A percentile compares a stretch with the other conserved stretches of the same genome.
These are phyloP conservation scores for Apeira syringaria DNA, from an alignment of 2,888 invertebrate species.

Conservation along the genomic window DNA sequence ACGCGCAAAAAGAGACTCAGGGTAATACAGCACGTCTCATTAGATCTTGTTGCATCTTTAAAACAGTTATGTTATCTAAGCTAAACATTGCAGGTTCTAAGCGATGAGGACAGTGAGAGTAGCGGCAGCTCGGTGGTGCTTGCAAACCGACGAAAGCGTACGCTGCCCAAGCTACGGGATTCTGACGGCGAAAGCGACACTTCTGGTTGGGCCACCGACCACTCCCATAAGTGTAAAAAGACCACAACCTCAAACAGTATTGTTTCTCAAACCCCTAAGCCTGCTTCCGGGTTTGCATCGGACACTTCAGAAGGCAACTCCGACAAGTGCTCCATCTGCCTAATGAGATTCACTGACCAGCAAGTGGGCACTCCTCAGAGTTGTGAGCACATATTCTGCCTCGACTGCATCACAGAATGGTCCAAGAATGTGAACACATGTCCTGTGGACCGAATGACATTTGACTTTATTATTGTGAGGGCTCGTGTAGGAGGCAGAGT, in stretches of 20 bases:
- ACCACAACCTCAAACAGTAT: constrained; percentile 21
- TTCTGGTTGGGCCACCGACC: constrained; percentile 56
- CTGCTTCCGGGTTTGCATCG: constrained; percentile 69
- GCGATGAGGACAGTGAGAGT: constrained; percentile 75
- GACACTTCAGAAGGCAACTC: constrained; percentile 88
- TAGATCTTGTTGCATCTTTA: constrained; percentile 7
- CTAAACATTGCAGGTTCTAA: constrained; percentile 73
- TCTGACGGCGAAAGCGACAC: constrained; percentile 66
- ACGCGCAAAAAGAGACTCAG: constrained; percentile 75
- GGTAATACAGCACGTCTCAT: constrained; percentile 44
- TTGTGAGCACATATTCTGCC: constrained; percentile 95
- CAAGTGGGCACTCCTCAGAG: constrained; percentile 93
- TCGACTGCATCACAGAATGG: constrained; percentile 96
- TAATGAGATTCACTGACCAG: constrained; percentile 89
- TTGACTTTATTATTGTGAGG: constrained; percentile 90
- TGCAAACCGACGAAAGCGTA: constrained; percentile 55
- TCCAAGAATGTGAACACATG: constrained; percentile 98
- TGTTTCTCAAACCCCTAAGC: constrained; percentile 27
- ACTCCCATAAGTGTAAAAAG: constrained; percentile 34
- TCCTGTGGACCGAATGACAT: constrained; percentile 94
- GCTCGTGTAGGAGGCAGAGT: constrained; percentile 86
- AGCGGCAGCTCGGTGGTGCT: constrained; percentile 64
- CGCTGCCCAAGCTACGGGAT: constrained; percentile 59
- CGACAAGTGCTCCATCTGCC: constrained; percentile 96
- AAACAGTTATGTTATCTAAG: too few species aligned